A percentile compares a stretch with the other conserved stretches of the same genome.
Conservation (phyloP, 2,113 vertebrate species). For the Nothocercus nigrocapillus region DNA sequence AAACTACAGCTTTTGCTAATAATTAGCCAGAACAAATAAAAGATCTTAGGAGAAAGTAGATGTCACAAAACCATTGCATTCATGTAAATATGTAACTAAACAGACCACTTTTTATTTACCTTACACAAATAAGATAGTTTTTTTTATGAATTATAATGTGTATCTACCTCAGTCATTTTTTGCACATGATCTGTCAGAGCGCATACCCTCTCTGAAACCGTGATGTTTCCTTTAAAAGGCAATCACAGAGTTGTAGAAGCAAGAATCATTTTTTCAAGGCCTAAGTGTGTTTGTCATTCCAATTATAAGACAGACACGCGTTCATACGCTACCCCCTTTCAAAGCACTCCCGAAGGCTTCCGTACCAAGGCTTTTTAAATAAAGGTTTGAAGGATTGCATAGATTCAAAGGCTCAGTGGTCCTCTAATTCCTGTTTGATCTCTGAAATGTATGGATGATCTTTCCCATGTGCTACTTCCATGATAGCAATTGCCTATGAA, state of each 20-base stretch:
- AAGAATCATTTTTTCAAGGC: slow-evolving; percentile 5
- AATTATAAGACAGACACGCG: slow-evolving; percentile 56
- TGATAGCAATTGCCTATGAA: slow-evolving; percentile 89
- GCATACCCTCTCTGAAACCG: slow-evolving; percentile 23
- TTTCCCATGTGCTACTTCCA: slow-evolving; percentile 94
- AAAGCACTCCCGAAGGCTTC: slow-evolving; percentile 61
- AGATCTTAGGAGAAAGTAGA: background rate
- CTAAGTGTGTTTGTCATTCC: slow-evolving; percentile 68
- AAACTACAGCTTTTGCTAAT: background rate
- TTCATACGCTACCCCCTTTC: slow-evolving; percentile 30
- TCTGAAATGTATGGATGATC: slow-evolving; percentile 90
- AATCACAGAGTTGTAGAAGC: slow-evolving; percentile 18
- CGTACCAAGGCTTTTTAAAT: slow-evolving; percentile 68
- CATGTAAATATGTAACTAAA: background rate
- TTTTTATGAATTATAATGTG: too few species aligned
- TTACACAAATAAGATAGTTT: background rate
- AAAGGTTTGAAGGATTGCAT: slow-evolving; percentile 62
- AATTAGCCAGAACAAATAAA: background rate
- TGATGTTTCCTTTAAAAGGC: slow-evolving; percentile 1
- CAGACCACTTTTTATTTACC: slow-evolving; percentile 71
- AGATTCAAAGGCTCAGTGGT: slow-evolving; percentile 77
- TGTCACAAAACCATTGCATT: background rate
- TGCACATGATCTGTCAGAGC: background rate
- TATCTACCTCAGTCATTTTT: background rate
- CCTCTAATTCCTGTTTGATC: slow-evolving; percentile 87